Conservation (phyloP, 1,140 invertebrate species). For the Cydia strobilella region DNA sequence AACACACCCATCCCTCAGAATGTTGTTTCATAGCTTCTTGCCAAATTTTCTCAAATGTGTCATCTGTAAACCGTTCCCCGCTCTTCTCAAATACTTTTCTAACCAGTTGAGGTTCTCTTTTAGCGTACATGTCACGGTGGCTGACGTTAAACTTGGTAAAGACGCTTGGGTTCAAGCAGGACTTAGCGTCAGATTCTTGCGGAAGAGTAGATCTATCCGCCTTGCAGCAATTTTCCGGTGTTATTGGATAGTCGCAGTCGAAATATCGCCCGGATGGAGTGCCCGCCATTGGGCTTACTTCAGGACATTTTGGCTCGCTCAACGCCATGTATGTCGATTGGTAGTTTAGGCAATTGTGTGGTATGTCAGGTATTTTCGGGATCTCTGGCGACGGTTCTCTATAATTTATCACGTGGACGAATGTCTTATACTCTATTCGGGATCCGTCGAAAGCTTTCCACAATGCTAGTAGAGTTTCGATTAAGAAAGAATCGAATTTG, state of each 20-base stretch:
- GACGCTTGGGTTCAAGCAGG: conserved; percentile 41
- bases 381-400: conserved; percentile 35
- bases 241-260: conserved; percentile 43
- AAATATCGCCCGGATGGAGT: conserved; percentile 47
- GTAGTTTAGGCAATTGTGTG: conserved; percentile 39
- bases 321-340: conserved; percentile 47
- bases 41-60: conserved; percentile 45
- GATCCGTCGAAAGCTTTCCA: conserved; percentile 44
- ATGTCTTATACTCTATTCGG: conserved; percentile 45
- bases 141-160: conserved; percentile 37
- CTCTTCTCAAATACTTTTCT: conserved; percentile 43
- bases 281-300: conserved; percentile 37
- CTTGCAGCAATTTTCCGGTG: conserved; percentile 38
- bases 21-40: conserved; percentile 42
- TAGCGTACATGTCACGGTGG: conserved; percentile 48
- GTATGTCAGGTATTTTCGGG: conserved; percentile 42
- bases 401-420: conserved; percentile 42
- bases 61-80: conserved; percentile 43
- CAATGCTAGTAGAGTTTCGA: conserved; percentile 45
- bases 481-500: not conserved
- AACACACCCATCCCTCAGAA: conserved; percentile 41
- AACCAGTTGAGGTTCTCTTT: conserved; percentile 36
- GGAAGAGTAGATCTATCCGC: conserved; percentile 40
- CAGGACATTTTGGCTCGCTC: conserved; percentile 39
- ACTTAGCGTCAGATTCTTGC: conserved; percentile 41